phyloP scores from a whole-genome alignment of 2,888 invertebrate genomes.

The Aplocera efformata region DNA sequence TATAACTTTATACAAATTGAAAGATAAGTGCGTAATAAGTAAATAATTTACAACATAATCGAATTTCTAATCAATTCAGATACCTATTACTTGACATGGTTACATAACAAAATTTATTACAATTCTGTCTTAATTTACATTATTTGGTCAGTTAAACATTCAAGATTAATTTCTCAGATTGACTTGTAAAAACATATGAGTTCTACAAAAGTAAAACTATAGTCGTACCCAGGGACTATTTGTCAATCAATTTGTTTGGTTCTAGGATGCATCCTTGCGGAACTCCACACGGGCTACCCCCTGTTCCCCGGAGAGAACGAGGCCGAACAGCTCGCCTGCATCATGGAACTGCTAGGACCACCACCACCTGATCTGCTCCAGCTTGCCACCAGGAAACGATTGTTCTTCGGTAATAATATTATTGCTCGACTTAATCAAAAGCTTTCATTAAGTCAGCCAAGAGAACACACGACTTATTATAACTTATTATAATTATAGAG shows the following conservation, averaged over 20 bases:
- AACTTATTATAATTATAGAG: too few relatives aligned
- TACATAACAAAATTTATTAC: background rate
- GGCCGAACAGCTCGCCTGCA: slow-evolving; percentile 97
- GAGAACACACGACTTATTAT: too few relatives aligned
- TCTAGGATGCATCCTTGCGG: slow-evolving; percentile 95
- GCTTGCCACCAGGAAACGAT: slow-evolving; percentile 90
- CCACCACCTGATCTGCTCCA: slow-evolving; percentile 93
- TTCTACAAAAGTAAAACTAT: too few relatives aligned
- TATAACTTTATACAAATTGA: background rate
- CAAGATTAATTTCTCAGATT: too few relatives aligned
- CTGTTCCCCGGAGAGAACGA: slow-evolving; percentile 98
- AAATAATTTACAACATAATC: slow-evolving; percentile 1
- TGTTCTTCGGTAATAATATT: slow-evolving; percentile 87
- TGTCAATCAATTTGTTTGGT: slow-evolving; percentile 19
- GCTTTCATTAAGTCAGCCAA: too few relatives aligned
- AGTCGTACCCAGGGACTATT: too few relatives aligned
- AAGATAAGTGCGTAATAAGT: slow-evolving; percentile 1
- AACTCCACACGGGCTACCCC: slow-evolving; percentile 97
- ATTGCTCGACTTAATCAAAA: slow-evolving; percentile 17
- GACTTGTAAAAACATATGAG: too few relatives aligned
- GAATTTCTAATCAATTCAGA: slow-evolving; percentile 4
- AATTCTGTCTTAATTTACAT: too few relatives aligned
- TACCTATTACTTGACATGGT: background rate
- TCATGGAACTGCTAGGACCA: slow-evolving; percentile 96
- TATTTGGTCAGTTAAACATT: too few relatives aligned